Evolutionary conservation across 35 echinoderm and acorn worm genomes (phyloP).

Genomic region (Ptychodera flava): DNA sequence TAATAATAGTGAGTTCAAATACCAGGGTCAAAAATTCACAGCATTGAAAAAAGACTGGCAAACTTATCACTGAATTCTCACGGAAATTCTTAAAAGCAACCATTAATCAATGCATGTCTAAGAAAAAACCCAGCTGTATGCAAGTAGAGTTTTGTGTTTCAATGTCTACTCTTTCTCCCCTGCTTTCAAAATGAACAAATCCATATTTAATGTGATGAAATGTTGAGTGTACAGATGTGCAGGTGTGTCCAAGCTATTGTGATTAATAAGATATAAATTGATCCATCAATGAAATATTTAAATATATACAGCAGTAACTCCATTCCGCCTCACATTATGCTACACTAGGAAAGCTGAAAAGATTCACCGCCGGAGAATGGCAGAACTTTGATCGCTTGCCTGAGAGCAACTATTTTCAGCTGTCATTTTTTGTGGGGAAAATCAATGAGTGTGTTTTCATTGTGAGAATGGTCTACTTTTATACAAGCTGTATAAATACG

Average conservation of each 20-base stretch:
- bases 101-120: too few species aligned
- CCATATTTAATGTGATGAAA: not conserved
- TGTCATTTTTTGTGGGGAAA: not conserved
- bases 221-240: not conserved
- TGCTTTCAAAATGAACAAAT: not conserved
- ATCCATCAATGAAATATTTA: not conserved
- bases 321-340: not conserved
- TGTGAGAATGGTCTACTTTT: not conserved
- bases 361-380: not conserved
- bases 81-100: too few species aligned
- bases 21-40: too few species aligned
- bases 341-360: not conserved
- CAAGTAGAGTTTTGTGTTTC: too few species aligned
- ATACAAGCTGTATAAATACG: not conserved
- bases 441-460: not conserved
- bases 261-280: conserved; percentile 2
- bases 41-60: too few species aligned
- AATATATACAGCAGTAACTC: not conserved
- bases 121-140: too few species aligned
- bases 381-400: not conserved
- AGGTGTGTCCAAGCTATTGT: not conserved
- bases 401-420: not conserved
- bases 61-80: too few species aligned
- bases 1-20: too few species aligned
- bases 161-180: too few species aligned